Evolutionary conservation across 2,797 vertebrate species (phyloP), one percentile per base, ranked within the genome.

Genomic region (Pseudochromis fuscus): DNA sequence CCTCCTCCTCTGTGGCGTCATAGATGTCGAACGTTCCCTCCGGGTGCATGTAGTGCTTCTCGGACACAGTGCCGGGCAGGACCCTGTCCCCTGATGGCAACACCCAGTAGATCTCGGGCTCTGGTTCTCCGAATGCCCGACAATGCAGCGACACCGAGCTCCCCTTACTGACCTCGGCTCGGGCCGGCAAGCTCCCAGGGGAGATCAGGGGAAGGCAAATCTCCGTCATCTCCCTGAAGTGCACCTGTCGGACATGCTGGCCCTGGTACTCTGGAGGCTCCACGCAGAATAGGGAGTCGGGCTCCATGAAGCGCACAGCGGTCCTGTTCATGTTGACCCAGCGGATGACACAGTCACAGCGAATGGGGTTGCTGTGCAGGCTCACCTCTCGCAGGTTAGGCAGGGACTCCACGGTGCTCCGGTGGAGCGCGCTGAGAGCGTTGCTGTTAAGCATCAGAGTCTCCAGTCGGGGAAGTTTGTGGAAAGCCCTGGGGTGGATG

Each of bases 251-350:
- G 33, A 98, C 95, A 0, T 95, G 95, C 77, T 95, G 96, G 49
- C 96, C 97, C 78, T 96, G 94, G 60, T 95, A 95, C 91, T 98
- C 97, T 0, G 96, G 96, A 13, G 97, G 97, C 66, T 97, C 96
- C 67, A 93, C 93, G 8, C 97, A 98, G 79, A 96, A 95, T 27
- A 98, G 83, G 1, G 96, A 96, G 68, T 98, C 96, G 0, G 95
- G 96, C 80, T 98, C 97, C 97, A 98, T 98, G 87, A 98, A 97
- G 3, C 97, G 94, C 40, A 98, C 92, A 16, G 88, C 92, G 8
- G 96, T 97, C 92, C 94, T 94, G 81, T 98, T 98, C 94, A 96
- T 96, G 78, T 96, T 97, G 87, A 98, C 96, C 97, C 97, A 98
- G 55, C 96, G 96, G 64, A 97, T 94, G 66, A 98, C 96, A 1